phyloP scores from a whole-genome alignment of 2,113 vertebrate genomes.

The Vulpes vulpes region DNA sequence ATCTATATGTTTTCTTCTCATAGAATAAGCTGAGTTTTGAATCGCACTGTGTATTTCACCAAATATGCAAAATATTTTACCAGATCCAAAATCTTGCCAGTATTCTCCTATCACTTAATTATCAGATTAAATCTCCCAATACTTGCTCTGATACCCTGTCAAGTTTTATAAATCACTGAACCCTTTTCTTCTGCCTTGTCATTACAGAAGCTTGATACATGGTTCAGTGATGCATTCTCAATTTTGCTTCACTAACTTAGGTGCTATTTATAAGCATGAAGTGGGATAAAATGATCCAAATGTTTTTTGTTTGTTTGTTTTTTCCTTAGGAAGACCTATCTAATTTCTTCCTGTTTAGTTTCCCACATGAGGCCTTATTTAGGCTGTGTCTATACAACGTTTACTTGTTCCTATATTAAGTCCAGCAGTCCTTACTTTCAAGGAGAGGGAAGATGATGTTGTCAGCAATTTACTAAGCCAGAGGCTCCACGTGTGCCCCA shows the following conservation, averaged over 20 bases:
- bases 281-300: background rate
- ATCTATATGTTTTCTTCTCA: background rate
- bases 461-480: too few relatives aligned
- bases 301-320: background rate
- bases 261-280: background rate
- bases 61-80: background rate
- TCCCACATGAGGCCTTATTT: background rate
- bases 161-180: background rate
- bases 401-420: background rate
- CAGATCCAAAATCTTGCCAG: background rate
- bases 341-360: background rate
- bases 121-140: background rate
- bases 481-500: accelerated
- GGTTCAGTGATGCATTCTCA: accelerated
- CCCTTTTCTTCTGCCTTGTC: background rate
- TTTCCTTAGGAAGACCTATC: background rate
- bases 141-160: background rate
- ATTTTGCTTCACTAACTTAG: background rate
- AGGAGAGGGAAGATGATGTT: background rate
- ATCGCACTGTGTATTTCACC: background rate
- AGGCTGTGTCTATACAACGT: accelerated
- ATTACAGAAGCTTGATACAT: accelerated
- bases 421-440: background rate
- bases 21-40: background rate
- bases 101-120: background rate